Percentiles rank a stretch among this genome's conserved stretches.
phyloP scores from a whole-genome alignment of 35 echinoderm and acorn worm species.

The Ophiothrix spiculata region DNA sequence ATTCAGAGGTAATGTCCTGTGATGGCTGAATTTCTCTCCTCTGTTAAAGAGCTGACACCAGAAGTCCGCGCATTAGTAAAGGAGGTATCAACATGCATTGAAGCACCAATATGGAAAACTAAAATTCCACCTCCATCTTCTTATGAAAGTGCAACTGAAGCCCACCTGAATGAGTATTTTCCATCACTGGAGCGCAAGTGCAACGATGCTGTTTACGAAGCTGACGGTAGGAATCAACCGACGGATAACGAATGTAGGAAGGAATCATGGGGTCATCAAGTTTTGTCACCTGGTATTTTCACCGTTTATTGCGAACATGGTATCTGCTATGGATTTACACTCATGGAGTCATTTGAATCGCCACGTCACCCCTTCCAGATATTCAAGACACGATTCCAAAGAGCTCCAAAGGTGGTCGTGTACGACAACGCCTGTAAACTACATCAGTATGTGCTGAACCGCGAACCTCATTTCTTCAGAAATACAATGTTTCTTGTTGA shows the following conservation, averaged over 20 bases:
- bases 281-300: background rate
- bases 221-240: background rate
- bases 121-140: background rate
- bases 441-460: background rate
- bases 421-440: slow-evolving; percentile 3
- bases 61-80: background rate
- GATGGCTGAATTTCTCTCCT: background rate
- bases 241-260: background rate
- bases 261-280: background rate
- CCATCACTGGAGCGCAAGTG: background rate
- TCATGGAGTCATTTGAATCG: background rate
- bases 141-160: background rate
- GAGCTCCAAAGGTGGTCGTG: background rate
- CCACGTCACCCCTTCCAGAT: background rate
- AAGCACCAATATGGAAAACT: background rate
- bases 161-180: background rate
- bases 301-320: slow-evolving; percentile 1
- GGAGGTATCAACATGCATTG: background rate
- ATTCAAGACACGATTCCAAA: background rate
- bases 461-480: background rate
- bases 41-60: background rate
- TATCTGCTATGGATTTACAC: background rate
- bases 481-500: background rate
- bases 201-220: background rate
- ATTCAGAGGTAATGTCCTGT: background rate